phyloP scores from a whole-genome alignment of 2,113 vertebrate genomes.

The Phylloscopus trochiloides region DNA sequence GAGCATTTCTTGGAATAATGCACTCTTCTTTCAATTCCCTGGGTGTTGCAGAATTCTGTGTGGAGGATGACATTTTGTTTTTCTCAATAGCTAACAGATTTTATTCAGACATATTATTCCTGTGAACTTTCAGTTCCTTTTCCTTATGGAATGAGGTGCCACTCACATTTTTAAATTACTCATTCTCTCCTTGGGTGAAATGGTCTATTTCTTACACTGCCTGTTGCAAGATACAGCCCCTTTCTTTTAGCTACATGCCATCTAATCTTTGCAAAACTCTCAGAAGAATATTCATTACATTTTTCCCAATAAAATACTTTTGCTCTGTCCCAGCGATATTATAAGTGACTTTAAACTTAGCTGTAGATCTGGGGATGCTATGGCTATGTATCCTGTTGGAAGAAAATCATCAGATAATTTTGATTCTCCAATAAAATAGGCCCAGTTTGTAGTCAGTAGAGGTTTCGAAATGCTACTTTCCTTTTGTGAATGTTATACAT shows the following conservation, averaged over 20 bases:
- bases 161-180: conserved; percentile 23
- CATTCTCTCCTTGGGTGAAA: conserved; percentile 26
- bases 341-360: background rate
- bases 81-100: conserved; percentile 35
- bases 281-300: conserved; percentile 4
- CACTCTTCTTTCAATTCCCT: background rate
- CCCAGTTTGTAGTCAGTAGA: background rate
- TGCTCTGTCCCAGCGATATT: background rate
- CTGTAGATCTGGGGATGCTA: background rate
- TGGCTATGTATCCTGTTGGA: background rate
- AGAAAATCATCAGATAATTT: background rate
- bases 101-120: conserved; percentile 49
- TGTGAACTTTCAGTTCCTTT: conserved; percentile 28
- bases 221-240: background rate
- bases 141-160: conserved; percentile 9
- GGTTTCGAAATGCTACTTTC: background rate
- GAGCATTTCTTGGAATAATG: background rate
- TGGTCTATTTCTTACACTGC: background rate
- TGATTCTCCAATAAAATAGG: background rate
- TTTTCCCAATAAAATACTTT: background rate
- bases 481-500: background rate
- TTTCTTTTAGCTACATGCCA: conserved; percentile 13
- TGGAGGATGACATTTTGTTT: conserved; percentile 47
- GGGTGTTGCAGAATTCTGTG: background rate
- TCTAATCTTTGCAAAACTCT: conserved; percentile 13